These are phyloP conservation scores for Phanerotoma sp. DNA, from an alignment of 2,888 invertebrate genomes.

Conservation along the genomic window DNA sequence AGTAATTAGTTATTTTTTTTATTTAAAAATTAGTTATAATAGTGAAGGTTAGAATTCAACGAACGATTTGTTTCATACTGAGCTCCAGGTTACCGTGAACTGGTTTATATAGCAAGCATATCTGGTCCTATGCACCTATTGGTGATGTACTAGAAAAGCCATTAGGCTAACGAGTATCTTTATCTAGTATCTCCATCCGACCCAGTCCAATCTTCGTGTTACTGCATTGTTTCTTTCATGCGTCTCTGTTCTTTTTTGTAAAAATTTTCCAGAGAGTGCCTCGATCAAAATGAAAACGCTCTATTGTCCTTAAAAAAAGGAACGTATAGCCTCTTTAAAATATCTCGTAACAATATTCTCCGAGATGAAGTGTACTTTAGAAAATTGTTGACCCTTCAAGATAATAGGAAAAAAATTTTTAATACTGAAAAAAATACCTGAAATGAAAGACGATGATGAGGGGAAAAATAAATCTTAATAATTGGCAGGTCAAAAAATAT, in stretches of 20 bases:
- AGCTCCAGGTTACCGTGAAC: conserved; percentile 6
- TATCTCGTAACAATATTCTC: not conserved
- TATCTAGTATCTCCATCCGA: conserved; percentile 24
- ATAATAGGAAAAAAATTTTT: not conserved
- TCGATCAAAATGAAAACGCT: conserved; percentile 10
- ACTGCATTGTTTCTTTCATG: conserved; percentile 11
- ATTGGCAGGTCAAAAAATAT: not conserved
- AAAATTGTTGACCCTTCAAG: conserved; percentile 8
- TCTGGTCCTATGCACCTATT: conserved; percentile 5
- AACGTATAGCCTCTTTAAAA: too few species aligned
- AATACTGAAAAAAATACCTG: too few species aligned
- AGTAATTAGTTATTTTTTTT: too few species aligned
- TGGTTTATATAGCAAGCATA: conserved; percentile 16
- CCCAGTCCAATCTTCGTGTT: conserved; percentile 16
- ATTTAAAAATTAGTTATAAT: too few species aligned
- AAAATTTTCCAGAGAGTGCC: conserved; percentile 9
- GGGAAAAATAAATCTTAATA: not conserved
- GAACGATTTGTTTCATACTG: conserved; percentile 1
- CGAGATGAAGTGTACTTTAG: not conserved
- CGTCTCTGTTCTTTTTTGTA: not conserved
- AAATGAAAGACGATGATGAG: not conserved
- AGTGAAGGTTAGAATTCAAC: not conserved
- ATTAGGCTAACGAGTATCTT: conserved; percentile 26
- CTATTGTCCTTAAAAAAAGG: not conserved
- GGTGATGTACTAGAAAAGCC: conserved; percentile 14